Base-by-base conservation (phyloP, 2,113 vertebrate species). In the Paradoxurus hermaphroditus region DNA sequence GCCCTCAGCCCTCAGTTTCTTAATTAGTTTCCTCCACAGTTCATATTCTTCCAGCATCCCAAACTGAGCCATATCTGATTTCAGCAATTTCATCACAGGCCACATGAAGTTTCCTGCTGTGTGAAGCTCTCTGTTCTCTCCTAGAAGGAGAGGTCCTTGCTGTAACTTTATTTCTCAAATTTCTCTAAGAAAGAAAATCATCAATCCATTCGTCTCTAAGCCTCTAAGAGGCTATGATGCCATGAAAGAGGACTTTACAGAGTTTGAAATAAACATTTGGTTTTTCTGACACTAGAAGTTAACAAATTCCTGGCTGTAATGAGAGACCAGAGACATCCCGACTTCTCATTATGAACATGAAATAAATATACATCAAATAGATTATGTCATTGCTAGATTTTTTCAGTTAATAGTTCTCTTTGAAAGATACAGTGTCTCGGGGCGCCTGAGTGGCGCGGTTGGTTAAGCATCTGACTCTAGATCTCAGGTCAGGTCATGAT, bases 301-400 rank as follows among this genome's bases (percentile, higher is more conserved):
- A 95, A 95, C 79, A 85, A 98, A 97, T 91, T 73, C 1, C 90
- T 41, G 95, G 1, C 12, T 97, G 49, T 81, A 97, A 72, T 56
- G 67, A 94, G 82, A 94, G 82, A 95, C 14, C 81, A 4, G 27
- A 82, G 79, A 84, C 51, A 97, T 90, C 18, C 36, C 89, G 95
- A 90, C 29, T 87, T 98, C 90, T 97, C 68, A 97, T 73, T 94
- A 97, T 79, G 81, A 70, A 29, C 78, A 88, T 93, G 39, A 78
- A 96, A 29, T 56, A 59, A 56, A 75, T 39, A 65, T 44, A 72
- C 2, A 7, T 1, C 41, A 44, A 41, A 9, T 53, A 67, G 4
- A 84, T 70, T 53, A 34, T 18, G 21, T 46, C 41, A 62, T 46
- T 46, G 7, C 77, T n/a, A 27, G 23, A 65, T 41, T n/a, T 65